Percentiles rank a stretch among this genome's conserved stretches.
Conservation (phyloP, 2,888 invertebrate species). For the Sympetrum striolatum region DNA sequence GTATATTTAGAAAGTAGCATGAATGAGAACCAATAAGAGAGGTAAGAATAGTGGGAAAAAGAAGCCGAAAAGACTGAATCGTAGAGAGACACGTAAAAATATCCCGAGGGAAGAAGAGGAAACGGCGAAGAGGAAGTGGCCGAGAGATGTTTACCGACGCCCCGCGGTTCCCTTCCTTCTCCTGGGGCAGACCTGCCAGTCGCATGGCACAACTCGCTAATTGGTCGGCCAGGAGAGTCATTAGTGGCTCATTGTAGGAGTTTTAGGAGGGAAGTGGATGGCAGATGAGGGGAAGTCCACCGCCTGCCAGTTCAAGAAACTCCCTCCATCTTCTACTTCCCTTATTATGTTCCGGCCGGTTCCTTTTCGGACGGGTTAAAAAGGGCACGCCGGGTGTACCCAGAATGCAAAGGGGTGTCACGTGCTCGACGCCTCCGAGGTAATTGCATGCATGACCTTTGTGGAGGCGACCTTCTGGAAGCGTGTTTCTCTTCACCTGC, state of each 20-base stretch:
- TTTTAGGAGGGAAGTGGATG: background rate
- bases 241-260: constrained; percentile 36
- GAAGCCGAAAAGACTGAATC: background rate
- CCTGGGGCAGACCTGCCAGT: background rate
- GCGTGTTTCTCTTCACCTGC: background rate
- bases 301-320: background rate
- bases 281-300: background rate
- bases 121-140: background rate
- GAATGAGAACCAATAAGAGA: background rate
- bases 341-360: background rate
- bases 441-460: background rate
- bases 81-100: background rate
- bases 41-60: background rate
- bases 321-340: background rate
- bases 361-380: background rate
- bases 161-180: background rate
- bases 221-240: constrained; percentile 34
- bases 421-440: background rate
- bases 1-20: too few species aligned
- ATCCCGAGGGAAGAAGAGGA: background rate
- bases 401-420: background rate
- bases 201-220: background rate
- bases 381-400: background rate
- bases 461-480: background rate
- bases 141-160: background rate